Evolutionary conservation across 2,888 invertebrate genomes (phyloP).

Genomic region (Cheilosia vulpina): DNA sequence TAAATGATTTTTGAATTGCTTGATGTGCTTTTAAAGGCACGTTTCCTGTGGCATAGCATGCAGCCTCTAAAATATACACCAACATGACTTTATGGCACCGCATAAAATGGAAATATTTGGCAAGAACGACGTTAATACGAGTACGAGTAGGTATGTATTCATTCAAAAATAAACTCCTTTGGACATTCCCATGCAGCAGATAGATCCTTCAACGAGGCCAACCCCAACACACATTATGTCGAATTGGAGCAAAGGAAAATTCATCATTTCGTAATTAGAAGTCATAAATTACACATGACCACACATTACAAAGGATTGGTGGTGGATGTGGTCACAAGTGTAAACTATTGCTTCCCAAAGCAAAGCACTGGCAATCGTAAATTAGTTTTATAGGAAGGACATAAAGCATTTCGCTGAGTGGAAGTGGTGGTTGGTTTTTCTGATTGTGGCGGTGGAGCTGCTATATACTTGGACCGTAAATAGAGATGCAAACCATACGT

Average conservation of each 20-base stretch:
- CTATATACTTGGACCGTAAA: constrained; percentile 32
- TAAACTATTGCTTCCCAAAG: constrained; percentile 77
- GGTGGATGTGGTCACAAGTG: constrained; percentile 78
- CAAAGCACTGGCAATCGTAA: constrained; percentile 61
- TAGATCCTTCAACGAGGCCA: neutral
- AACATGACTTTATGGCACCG: constrained; percentile 51
- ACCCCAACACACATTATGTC: constrained; percentile 31
- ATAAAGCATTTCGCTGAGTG: constrained; percentile 62
- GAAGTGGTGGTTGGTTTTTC: constrained; percentile 58
- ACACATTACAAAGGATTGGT: constrained; percentile 73
- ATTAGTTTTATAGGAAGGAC: constrained; percentile 73
- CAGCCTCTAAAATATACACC: constrained; percentile 9
- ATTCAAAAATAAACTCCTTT: constrained; percentile 38
- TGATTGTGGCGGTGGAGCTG: constrained; percentile 60
- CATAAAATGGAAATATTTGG: constrained; percentile 59
- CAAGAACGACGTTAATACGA: constrained; percentile 31
- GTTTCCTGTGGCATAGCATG: constrained; percentile 30
- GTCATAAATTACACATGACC: constrained; percentile 74
- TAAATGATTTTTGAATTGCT: constrained; percentile 75
- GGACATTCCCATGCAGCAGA: constrained; percentile 52
- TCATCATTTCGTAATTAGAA: constrained; percentile 81
- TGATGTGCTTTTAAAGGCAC: constrained; percentile 63
- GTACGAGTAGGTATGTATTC: neutral
- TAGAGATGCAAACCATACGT: constrained; percentile 58
- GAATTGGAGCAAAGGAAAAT: constrained; percentile 73